These are phyloP conservation scores for Catagonus wagneri DNA, from an alignment of 2,113 vertebrate species.

Conservation along the genomic window DNA sequence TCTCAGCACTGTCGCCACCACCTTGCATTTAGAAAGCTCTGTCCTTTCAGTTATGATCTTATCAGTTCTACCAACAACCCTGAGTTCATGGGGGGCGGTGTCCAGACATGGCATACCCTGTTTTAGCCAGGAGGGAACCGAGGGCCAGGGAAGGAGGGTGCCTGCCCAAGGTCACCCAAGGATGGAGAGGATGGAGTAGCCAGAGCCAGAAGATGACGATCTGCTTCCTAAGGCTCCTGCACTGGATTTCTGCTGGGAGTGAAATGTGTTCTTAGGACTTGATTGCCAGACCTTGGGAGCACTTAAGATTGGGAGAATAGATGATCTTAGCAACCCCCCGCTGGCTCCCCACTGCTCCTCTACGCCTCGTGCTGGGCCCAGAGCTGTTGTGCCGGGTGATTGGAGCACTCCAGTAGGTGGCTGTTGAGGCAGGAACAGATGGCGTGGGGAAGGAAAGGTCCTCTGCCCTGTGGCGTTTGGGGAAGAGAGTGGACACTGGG, in stretches of 20 bases:
- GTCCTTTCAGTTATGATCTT: background rate
- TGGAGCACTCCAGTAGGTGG: background rate
- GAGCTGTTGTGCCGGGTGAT: background rate
- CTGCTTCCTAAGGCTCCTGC: background rate
- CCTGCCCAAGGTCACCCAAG: background rate
- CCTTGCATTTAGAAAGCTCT: constrained; percentile 14
- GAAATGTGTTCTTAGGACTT: background rate
- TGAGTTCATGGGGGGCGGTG: background rate
- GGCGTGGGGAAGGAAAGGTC: background rate
- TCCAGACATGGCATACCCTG: background rate
- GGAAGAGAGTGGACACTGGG: background rate
- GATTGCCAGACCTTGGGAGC: background rate
- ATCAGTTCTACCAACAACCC: background rate
- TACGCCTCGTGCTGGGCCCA: background rate
- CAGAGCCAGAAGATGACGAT: background rate
- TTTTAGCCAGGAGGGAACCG: background rate
- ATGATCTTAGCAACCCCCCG: background rate
- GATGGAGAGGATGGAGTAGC: background rate
- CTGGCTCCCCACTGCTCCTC: background rate
- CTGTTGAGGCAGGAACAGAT: background rate
- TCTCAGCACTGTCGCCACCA: background rate
- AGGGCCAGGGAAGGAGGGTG: background rate
- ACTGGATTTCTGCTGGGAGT: background rate
- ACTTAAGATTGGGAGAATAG: background rate
- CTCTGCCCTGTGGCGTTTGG: background rate